Conservation (phyloP, 2,113 vertebrate genomes). For the Pycnonotus jocosus region DNA sequence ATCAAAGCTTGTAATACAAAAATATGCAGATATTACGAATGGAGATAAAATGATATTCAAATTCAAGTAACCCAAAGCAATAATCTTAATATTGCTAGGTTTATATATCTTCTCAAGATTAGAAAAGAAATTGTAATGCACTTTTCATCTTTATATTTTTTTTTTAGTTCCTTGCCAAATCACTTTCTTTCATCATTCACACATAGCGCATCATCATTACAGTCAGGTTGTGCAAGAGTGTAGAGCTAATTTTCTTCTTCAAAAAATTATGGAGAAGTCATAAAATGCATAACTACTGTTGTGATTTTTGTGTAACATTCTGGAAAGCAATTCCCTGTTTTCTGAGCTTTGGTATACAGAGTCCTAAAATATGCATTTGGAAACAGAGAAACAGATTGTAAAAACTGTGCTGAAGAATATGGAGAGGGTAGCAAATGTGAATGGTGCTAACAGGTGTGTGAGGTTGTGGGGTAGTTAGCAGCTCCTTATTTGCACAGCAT, state of each 20-base stretch:
- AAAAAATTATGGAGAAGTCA: neutral
- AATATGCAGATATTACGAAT: constrained; percentile 10
- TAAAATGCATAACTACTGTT: neutral
- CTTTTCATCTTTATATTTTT: neutral
- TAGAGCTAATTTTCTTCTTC: neutral
- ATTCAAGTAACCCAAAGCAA: constrained; percentile 15
- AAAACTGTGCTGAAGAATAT: neutral
- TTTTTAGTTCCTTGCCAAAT: constrained; percentile 22
- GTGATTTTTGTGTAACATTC: neutral
- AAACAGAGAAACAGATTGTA: neutral
- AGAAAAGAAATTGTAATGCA: neutral
- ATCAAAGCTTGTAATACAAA: neutral
- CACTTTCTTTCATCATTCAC: neutral
- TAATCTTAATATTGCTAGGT: neutral
- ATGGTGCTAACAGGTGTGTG: rapidly evolving
- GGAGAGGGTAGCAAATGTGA: neutral
- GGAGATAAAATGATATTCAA: constrained; percentile 31
- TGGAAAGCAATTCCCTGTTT: neutral
- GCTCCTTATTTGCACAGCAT: rapidly evolving
- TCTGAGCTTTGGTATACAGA: neutral
- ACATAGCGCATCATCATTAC: neutral
- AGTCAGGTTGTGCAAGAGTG: neutral
- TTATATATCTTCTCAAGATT: neutral
- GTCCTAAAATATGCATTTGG: neutral
- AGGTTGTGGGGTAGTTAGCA: neutral